A percentile compares a stretch with the other conserved stretches of the same genome.
These are phyloP conservation scores for Ornithoptera alexandrae DNA, from an alignment of 2,888 invertebrate species.

Conservation along the genomic window DNA sequence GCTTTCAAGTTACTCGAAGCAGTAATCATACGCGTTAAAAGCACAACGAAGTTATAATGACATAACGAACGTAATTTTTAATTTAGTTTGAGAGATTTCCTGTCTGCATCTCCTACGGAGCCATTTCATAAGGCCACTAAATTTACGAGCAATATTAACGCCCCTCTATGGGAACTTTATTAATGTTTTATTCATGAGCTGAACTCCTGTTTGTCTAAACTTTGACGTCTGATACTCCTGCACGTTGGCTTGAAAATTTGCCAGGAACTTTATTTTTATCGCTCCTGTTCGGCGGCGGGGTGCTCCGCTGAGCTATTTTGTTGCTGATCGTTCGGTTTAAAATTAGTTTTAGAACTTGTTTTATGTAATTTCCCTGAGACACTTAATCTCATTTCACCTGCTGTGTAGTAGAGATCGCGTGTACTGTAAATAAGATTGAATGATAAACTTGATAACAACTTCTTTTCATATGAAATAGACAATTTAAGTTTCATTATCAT, in stretches of 20 bases:
- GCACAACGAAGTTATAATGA: no score
- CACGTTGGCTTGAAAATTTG: conserved; percentile 34
- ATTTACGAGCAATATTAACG: conserved; percentile 15
- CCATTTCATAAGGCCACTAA: not conserved
- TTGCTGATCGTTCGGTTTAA: no score
- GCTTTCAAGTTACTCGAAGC: no score
- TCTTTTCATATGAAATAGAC: not conserved
- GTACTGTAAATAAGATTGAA: not conserved
- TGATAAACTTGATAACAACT: not conserved
- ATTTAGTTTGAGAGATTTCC: no score
- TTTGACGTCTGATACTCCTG: conserved; percentile 50
- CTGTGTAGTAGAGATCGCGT: no score
- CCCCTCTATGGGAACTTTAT: conserved; percentile 27
- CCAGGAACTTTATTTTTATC: conserved; percentile 33
- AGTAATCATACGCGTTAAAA: no score
- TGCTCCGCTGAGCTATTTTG: not conserved
- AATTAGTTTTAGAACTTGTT: not conserved
- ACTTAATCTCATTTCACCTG: not conserved
- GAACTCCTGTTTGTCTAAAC: conserved; percentile 70
- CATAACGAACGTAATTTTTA: no score
- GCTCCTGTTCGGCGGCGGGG: conserved; percentile 5
- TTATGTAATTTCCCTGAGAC: not conserved
- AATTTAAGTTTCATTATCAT: no score
- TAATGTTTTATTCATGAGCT: conserved; percentile 66
- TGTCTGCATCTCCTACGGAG: not conserved